Conservation (phyloP, 23 tunicate species). For the Styela plicata region DNA sequence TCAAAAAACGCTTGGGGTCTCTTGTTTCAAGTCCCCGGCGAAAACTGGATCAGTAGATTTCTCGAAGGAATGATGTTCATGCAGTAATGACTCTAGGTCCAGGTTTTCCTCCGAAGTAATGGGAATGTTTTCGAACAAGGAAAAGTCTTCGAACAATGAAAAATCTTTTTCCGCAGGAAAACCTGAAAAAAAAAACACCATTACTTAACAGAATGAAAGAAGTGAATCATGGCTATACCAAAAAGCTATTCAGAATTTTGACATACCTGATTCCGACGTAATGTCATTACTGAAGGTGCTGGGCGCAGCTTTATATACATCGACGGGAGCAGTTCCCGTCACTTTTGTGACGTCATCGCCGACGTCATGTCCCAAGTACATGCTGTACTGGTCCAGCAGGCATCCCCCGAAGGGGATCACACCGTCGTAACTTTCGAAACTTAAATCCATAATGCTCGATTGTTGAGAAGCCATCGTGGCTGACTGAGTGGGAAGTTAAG, state of each 20-base stretch:
- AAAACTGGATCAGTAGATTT: no score
- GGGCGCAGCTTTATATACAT: slow-evolving; percentile 5
- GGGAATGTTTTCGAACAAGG: no score
- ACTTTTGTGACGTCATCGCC: not conserved
- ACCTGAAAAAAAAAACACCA: slow-evolving; percentile 10
- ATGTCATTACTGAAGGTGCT: not conserved
- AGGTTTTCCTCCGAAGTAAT: not conserved
- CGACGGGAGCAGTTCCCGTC: not conserved
- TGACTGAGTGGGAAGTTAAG: not conserved
- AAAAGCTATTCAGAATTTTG: not conserved
- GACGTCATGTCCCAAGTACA: not conserved
- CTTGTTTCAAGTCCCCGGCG: no score
- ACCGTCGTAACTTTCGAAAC: slow-evolving; percentile 20
- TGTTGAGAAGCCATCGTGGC: slow-evolving; percentile 28
- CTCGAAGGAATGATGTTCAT: not conserved
- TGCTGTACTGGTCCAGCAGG: not conserved
- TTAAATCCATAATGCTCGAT: slow-evolving; percentile 16
- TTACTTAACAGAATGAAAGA: not conserved
- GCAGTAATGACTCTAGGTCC: not conserved
- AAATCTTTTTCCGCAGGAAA: not conserved
- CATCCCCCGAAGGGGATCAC: slow-evolving; percentile 5
- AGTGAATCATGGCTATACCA: not conserved
- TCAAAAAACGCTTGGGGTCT: no score
- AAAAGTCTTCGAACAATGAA: not conserved
- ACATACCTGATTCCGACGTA: not conserved